phyloP scores from a whole-genome alignment of 2,797 vertebrate genomes.

The Cyprinella venusta region DNA sequence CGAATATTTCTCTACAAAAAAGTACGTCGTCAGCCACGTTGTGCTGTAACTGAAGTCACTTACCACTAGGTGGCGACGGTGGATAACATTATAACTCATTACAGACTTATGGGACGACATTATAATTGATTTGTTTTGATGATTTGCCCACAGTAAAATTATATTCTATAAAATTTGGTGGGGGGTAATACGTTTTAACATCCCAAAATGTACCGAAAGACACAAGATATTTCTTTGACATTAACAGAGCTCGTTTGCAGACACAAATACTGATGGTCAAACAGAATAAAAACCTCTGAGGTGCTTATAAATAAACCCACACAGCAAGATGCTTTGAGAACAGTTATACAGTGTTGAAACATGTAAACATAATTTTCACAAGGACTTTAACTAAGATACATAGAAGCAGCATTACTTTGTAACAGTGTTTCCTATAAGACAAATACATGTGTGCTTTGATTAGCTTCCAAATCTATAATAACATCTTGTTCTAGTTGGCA shows the following conservation, averaged over 20 bases:
- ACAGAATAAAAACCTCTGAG: not conserved
- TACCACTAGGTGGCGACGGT: conserved; percentile 17
- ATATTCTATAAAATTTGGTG: not conserved
- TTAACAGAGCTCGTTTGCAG: conserved; percentile 14
- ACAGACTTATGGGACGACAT: not conserved
- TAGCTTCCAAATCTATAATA: conserved; percentile 65
- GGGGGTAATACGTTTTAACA: conserved; percentile 13
- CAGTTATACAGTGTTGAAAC: conserved; percentile 59
- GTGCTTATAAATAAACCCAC: conserved; percentile 66
- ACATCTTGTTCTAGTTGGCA: conserved; percentile 71
- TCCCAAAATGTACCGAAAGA: conserved; percentile 3
- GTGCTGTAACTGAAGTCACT: not conserved
- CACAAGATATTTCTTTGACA: not conserved
- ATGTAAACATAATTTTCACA: conserved; percentile 67
- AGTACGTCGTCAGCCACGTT: not conserved
- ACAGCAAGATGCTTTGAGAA: conserved; percentile 58
- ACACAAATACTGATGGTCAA: conserved; percentile 38
- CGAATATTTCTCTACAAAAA: not conserved
- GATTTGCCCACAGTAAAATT: not conserved
- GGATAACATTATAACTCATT: not conserved
- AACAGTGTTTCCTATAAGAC: conserved; percentile 63
- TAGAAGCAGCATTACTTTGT: conserved; percentile 70
- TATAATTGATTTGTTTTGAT: not conserved
- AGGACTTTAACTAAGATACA: conserved; percentile 63
- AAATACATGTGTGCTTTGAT: conserved; percentile 73